These are phyloP conservation scores for Popillia japonica DNA, from an alignment of 1,140 invertebrate species.

Conservation along the genomic window DNA sequence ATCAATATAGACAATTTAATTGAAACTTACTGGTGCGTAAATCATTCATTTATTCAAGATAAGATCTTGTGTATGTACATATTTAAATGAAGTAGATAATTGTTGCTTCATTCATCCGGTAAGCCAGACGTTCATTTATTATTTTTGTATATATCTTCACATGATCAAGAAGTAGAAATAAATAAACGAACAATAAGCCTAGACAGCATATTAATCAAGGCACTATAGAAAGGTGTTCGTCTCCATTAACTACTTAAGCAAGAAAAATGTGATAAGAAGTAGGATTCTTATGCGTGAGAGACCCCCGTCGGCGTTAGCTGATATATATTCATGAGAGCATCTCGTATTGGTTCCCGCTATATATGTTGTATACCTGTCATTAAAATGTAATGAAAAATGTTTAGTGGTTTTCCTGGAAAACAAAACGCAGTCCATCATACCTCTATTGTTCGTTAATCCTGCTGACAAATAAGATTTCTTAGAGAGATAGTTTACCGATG, in stretches of 20 bases:
- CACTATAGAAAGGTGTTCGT: conserved; percentile 21
- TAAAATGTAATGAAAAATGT: conserved; percentile 31
- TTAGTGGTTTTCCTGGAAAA: conserved; percentile 23
- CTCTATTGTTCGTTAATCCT: conserved; percentile 31
- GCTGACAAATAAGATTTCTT: conserved; percentile 17
- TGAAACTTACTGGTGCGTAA: background rate
- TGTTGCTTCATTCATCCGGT: background rate
- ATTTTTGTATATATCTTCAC: conserved; percentile 17
- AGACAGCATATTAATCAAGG: conserved; percentile 26
- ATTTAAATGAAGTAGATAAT: conserved; percentile 14
- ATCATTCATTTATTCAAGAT: background rate
- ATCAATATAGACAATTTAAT: background rate
- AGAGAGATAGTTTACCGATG: conserved; percentile 12
- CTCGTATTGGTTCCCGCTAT: conserved; percentile 12
- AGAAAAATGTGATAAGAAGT: conserved; percentile 27
- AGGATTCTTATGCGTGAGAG: conserved; percentile 2
- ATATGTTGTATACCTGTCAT: conserved; percentile 11
- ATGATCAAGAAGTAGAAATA: conserved; percentile 15
- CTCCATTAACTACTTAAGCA: background rate
- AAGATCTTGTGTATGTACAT: background rate
- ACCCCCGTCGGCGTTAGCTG: conserved; percentile 18
- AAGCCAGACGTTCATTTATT: background rate
- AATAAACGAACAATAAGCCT: conserved; percentile 5
- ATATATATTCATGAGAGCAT: conserved; percentile 27
- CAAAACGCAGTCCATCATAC: conserved; percentile 20